Evolutionary conservation across 1,140 invertebrate species (phyloP), one percentile per base, ranked within the genome.

Genomic region (Adelges cooleyi): DNA sequence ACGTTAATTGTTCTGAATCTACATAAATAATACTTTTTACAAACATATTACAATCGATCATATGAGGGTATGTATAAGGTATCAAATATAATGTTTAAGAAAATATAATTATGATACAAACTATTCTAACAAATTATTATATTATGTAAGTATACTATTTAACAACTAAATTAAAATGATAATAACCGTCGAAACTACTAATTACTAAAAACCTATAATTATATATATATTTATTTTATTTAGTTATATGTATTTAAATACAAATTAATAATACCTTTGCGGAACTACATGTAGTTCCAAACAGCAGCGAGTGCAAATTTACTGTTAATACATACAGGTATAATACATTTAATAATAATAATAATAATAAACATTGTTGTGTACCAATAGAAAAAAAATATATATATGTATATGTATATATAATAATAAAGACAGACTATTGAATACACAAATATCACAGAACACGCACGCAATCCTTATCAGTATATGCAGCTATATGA

Each of bases 381-480:
- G 56, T 48, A 62, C 33, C 56, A 62, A 62, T 62, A 62, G 56
- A 62, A 62, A 59, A 53, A 62, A 46, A n/a, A n/a, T n/a, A n/a
- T n/a, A n/a, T n/a, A n/a, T n/a, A n/a, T n/a, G n/a, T n/a, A n/a
- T n/a, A n/a, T n/a, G n/a, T n/a, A n/a, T n/a, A n/a, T n/a, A n/a
- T n/a, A n/a, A n/a, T n/a, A n/a, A n/a, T n/a, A n/a, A n/a, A 62
- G 44, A 40, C 54, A 62, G 56, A 29, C 56, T 62, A 62, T 62
- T 62, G 56, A 62, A 62, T 62, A 62, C 56, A 62, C 56, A 8
- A 48, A 62, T 62, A 62, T 62, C 56, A 62, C 56, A 62, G 56
- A 62, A 62, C 56, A 62, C 56, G 56, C 56, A 62, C 56, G 40
- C 56, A 48, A 62, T 62, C 25, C 23, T 27, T 62, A 62, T 62